phyloP scores from a whole-genome alignment of 2,888 invertebrate species.

The Hofmannophila pseudospretella region DNA sequence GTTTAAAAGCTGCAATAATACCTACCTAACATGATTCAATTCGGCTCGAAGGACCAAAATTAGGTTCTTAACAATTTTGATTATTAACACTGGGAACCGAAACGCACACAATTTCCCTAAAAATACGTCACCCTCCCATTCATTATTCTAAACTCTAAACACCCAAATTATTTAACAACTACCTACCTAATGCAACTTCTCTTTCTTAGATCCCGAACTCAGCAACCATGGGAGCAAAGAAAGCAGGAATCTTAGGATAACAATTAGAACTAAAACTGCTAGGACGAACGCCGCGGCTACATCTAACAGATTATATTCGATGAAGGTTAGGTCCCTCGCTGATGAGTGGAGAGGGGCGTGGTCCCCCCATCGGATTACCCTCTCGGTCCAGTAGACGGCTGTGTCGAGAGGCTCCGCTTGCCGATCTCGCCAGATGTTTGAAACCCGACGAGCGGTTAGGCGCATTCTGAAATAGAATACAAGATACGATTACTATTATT shows the following conservation, averaged over 20 bases:
- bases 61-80: too few species aligned
- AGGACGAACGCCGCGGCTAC: conserved; percentile 42
- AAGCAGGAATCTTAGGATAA: conserved; percentile 33
- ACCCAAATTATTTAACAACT: not conserved
- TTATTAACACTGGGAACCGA: too few species aligned
- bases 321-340: conserved; percentile 46
- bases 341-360: conserved; percentile 44
- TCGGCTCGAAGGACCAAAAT: not conserved
- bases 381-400: conserved; percentile 78
- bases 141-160: too few species aligned
- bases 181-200: conserved; percentile 44
- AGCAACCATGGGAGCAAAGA: conserved; percentile 35
- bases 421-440: conserved; percentile 73
- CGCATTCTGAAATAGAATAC: conserved; percentile 51
- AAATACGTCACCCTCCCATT: too few species aligned
- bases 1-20: too few species aligned
- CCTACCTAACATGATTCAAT: too few species aligned
- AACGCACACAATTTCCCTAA: too few species aligned
- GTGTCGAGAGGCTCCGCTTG: conserved; percentile 70
- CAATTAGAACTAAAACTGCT: conserved; percentile 28
- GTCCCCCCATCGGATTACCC: conserved; percentile 67
- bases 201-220: conserved; percentile 40
- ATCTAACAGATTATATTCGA: conserved; percentile 49
- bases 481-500: not conserved
- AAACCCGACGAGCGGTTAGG: conserved; percentile 55